phyloP scores from a whole-genome alignment of 2,888 invertebrate genomes.

The Andrena bicolor region DNA sequence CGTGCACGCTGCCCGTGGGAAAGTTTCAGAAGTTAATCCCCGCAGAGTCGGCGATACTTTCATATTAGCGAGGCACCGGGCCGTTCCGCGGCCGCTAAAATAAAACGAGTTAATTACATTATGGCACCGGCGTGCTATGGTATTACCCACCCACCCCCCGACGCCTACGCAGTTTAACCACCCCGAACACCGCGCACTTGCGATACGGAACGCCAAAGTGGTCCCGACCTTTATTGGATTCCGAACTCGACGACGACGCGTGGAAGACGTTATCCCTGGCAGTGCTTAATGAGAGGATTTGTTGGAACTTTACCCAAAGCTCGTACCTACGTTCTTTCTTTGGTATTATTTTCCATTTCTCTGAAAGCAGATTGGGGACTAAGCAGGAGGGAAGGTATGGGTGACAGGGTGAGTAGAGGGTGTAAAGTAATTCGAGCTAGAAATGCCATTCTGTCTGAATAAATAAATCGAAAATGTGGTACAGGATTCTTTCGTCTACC shows the following conservation, averaged over 20 bases:
- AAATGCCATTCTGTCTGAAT: too few species aligned
- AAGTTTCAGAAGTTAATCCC: conserved; percentile 82
- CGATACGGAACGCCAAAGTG: neutral
- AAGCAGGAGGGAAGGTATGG: too few species aligned
- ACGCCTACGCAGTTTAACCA: conserved; percentile 31
- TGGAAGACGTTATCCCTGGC: neutral
- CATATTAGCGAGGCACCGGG: conserved; percentile 75
- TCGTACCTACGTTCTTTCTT: too few species aligned
- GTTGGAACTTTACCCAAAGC: neutral
- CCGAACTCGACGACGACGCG: neutral
- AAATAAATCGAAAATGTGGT: too few species aligned
- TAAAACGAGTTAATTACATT: conserved; percentile 80
- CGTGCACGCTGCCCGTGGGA: conserved; percentile 72
- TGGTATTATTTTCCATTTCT: too few species aligned
- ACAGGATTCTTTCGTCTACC: too few species aligned
- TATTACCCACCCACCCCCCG: conserved; percentile 9
- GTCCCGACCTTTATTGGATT: conserved; percentile 1
- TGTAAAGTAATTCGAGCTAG: too few species aligned
- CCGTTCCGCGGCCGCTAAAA: conserved; percentile 70
- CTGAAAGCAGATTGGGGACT: too few species aligned
- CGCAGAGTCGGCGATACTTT: conserved; percentile 79
- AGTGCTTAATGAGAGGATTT: neutral
- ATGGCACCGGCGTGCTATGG: conserved; percentile 52
- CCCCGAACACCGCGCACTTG: neutral
- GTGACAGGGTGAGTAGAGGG: too few species aligned